Conservation (phyloP, 2,888 invertebrate genomes). For the Morpho achilles region DNA sequence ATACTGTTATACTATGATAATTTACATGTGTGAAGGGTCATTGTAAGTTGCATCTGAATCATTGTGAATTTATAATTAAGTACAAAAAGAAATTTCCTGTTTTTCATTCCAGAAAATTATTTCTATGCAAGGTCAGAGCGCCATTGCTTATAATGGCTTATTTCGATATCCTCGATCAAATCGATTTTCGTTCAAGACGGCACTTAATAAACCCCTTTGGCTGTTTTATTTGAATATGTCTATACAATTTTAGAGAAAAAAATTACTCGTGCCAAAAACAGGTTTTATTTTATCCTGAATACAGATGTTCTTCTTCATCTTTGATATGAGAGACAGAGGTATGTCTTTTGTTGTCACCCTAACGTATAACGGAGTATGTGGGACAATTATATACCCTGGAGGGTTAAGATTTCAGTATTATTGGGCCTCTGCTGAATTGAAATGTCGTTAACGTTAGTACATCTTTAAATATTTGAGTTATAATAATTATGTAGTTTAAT, state of each 20-base stretch:
- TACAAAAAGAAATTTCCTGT: too few relatives aligned
- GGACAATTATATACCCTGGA: constrained; percentile 23
- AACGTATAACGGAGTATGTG: constrained; percentile 30
- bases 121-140: too few relatives aligned
- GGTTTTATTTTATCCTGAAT: constrained; percentile 6
- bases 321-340: constrained; percentile 29
- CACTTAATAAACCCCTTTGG: too few relatives aligned
- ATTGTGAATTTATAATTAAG: too few relatives aligned
- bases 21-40: too few relatives aligned
- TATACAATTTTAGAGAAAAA: constrained; percentile 1
- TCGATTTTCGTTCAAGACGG: too few relatives aligned
- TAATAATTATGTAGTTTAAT: constrained; percentile 23
- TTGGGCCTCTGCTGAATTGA: constrained; percentile 26
- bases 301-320: constrained; percentile 7
- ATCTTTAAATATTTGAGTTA: constrained; percentile 19
- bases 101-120: too few relatives aligned
- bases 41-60: too few relatives aligned
- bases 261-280: constrained; percentile 3
- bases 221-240: background rate
- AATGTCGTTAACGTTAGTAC: constrained; percentile 22
- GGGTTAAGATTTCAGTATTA: constrained; percentile 20
- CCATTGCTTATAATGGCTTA: too few relatives aligned
- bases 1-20: too few relatives aligned
- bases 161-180: too few relatives aligned
- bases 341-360: constrained; percentile 36